A percentile compares a stretch with the other conserved stretches of the same genome.
Conservation (phyloP, 1,140 invertebrate genomes). For the Episyrphus balteatus region DNA sequence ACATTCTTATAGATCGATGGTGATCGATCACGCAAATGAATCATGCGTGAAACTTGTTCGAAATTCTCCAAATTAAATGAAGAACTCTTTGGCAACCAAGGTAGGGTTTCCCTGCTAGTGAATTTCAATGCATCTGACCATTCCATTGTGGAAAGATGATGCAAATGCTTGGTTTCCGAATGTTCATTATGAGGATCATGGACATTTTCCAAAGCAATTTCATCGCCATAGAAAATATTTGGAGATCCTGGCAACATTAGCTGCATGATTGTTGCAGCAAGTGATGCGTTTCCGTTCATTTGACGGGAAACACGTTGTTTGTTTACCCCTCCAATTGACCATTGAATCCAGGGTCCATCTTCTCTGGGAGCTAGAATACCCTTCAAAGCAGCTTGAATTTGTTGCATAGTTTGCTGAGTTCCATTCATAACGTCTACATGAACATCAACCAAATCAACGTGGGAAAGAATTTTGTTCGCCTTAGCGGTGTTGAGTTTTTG, state of each 20-base stretch:
- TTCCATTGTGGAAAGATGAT: constrained; percentile 55
- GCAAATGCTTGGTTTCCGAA: constrained; percentile 48
- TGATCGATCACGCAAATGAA: constrained; percentile 43
- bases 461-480: constrained; percentile 44
- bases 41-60: constrained; percentile 43
- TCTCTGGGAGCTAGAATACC: constrained; percentile 36
- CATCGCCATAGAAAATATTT: constrained; percentile 72
- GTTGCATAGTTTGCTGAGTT: constrained; percentile 42
- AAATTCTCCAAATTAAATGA: constrained; percentile 39
- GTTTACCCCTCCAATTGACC: constrained; percentile 50
- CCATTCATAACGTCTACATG: constrained; percentile 48
- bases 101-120: constrained; percentile 38
- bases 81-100: constrained; percentile 46
- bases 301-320: constrained; percentile 45
- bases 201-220: constrained; percentile 47
- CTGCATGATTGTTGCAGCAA: constrained; percentile 52
- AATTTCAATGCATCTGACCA: constrained; percentile 41
- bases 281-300: constrained; percentile 44
- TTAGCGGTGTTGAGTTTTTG: constrained; percentile 34
- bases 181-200: constrained; percentile 44
- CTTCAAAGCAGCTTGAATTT: constrained; percentile 44
- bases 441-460: constrained; percentile 60
- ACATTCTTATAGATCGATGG: constrained; percentile 59
- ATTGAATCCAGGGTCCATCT: constrained; percentile 56
- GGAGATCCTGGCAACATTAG: constrained; percentile 68